Conservation (phyloP, 2,113 vertebrate genomes). For the Brachypodius melanocephalos region DNA sequence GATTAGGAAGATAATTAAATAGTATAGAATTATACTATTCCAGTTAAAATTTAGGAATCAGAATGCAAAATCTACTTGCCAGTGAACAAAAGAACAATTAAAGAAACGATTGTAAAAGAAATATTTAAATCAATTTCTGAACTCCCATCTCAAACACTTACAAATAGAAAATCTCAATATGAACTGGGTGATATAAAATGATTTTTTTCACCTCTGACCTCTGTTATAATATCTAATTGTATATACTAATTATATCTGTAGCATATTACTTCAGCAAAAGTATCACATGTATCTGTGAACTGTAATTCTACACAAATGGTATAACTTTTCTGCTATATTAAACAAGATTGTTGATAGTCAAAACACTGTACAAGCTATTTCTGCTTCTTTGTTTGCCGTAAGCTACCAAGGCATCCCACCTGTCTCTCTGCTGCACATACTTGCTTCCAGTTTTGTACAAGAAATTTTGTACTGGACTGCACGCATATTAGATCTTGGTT, state of each 20-base stretch:
- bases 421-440: accelerated
- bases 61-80: neutral
- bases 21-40: neutral
- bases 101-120: neutral
- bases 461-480: neutral
- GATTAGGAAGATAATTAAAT: neutral
- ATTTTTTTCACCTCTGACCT: neutral
- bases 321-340: neutral
- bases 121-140: neutral
- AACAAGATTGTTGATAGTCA: conserved; percentile 27
- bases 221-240: neutral
- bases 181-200: neutral
- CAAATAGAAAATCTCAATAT: neutral
- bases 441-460: neutral
- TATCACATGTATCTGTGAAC: neutral
- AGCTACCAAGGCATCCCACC: neutral
- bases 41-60: neutral
- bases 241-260: neutral
- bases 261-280: neutral
- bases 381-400: conserved; percentile 27
- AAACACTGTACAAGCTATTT: conserved; percentile 26
- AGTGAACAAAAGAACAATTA: neutral
- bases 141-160: neutral
- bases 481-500: neutral
- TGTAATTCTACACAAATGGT: neutral